phyloP scores from a whole-genome alignment of 2,888 invertebrate species.

The Agrilus cyanescens region DNA sequence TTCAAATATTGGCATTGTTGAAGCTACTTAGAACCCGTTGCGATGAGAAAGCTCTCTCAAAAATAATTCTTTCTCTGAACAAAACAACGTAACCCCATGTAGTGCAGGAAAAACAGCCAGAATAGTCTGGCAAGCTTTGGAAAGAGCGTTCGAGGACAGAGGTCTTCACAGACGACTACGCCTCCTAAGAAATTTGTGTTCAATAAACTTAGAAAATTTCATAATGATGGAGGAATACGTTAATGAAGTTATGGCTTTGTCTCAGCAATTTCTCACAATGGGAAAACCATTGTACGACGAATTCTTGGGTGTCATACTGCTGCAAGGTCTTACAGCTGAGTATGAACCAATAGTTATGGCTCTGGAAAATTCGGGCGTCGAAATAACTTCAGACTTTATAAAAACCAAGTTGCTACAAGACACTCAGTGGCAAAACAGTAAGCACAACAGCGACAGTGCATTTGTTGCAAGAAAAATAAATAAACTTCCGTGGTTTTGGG shows the following conservation, averaged over 20 bases:
- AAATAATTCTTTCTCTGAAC: too few species aligned
- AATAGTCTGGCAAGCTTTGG: constrained; percentile 14
- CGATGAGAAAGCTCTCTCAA: too few species aligned
- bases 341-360: constrained; percentile 13
- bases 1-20: too few species aligned
- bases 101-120: too few species aligned
- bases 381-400: constrained; percentile 4
- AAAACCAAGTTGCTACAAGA: constrained; percentile 4
- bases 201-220: constrained; percentile 5
- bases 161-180: constrained; percentile 10
- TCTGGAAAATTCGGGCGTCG: not conserved
- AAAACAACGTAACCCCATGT: too few species aligned
- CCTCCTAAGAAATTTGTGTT: constrained; percentile 7
- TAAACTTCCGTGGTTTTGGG: too few species aligned
- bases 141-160: constrained; percentile 17
- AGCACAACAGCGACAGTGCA: too few species aligned
- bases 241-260: constrained; percentile 15
- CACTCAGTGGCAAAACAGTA: too few species aligned
- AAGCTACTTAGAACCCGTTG: too few species aligned
- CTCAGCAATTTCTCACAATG: constrained; percentile 13
- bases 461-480: too few species aligned
- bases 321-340: constrained; percentile 12
- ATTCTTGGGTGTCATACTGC: constrained; percentile 14
- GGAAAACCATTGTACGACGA: constrained; percentile 14
- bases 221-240: too few species aligned